phyloP scores from a whole-genome alignment of 2,797 vertebrate genomes.

The Channallabes apus region DNA sequence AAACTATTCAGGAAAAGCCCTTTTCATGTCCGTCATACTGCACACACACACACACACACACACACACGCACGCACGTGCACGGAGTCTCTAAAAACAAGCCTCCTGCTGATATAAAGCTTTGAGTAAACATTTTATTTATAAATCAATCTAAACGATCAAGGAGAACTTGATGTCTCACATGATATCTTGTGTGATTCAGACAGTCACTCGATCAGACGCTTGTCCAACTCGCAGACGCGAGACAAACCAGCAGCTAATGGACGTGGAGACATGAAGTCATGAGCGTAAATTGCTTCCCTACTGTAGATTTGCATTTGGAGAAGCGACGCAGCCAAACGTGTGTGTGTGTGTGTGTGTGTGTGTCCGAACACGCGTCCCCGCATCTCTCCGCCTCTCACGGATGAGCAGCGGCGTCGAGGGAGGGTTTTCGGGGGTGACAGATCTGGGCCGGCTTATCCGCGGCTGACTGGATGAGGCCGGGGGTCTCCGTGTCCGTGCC shows the following conservation, averaged over 20 bases:
- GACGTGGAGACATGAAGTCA: background rate
- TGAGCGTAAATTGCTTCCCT: background rate
- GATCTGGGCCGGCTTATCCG: constrained; percentile 73
- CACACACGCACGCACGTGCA: background rate
- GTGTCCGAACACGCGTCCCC: background rate
- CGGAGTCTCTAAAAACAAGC: constrained; percentile 21
- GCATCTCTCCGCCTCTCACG: constrained; percentile 10
- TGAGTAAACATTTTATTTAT: constrained; percentile 28
- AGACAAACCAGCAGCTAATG: background rate
- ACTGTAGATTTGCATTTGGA: background rate
- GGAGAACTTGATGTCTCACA: background rate
- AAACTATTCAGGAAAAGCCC: constrained; percentile 38
- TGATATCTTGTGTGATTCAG: constrained; percentile 2
- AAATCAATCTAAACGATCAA: background rate
- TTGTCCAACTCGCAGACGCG: background rate
- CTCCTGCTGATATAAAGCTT: constrained; percentile 33
- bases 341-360: background rate
- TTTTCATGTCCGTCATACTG: constrained; percentile 27
- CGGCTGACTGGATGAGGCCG: constrained; percentile 68
- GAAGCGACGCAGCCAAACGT: background rate
- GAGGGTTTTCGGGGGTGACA: constrained; percentile 66
- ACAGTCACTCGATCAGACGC: background rate
- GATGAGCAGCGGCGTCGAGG: constrained; percentile 41
- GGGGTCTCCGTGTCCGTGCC: constrained; percentile 53
- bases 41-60: background rate